These are phyloP conservation scores for Drosophila bipectinata DNA, from an alignment of 1,140 invertebrate species.

Conservation along the genomic window DNA sequence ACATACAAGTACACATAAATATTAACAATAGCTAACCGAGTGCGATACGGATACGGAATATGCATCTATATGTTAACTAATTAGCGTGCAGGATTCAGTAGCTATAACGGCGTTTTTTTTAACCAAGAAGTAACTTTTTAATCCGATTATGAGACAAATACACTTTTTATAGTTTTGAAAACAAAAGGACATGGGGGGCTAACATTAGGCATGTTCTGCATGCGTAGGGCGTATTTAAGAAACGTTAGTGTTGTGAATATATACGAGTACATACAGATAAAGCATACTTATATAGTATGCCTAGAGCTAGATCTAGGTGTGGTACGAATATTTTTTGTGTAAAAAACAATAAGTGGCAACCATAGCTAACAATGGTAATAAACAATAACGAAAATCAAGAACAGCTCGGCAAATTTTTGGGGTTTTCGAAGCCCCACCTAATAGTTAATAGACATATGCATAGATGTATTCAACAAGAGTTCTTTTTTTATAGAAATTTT, in stretches of 20 bases:
- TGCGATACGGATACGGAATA: conserved; percentile 41
- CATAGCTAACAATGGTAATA: conserved; percentile 46
- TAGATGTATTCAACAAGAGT: conserved; percentile 29
- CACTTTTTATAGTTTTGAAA: conserved; percentile 45
- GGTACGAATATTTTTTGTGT: conserved; percentile 51
- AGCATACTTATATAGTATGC: conserved; percentile 13
- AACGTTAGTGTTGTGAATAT: conserved; percentile 81
- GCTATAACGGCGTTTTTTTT: conserved; percentile 42
- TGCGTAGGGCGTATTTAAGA: conserved; percentile 60
- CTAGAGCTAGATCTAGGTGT: conserved; percentile 31
- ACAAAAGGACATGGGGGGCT: neutral
- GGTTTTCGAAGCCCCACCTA: conserved; percentile 15
- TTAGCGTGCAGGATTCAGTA: conserved; percentile 52
- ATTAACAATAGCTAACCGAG: conserved; percentile 29
- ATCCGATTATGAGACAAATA: conserved; percentile 12
- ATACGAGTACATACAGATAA: conserved; percentile 50
- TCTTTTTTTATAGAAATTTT: conserved; percentile 73
- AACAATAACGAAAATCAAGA: conserved; percentile 23
- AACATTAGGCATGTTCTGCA: conserved; percentile 32
- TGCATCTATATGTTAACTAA: conserved; percentile 69
- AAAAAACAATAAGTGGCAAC: conserved; percentile 43
- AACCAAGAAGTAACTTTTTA: conserved; percentile 44
- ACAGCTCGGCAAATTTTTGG: conserved; percentile 17
- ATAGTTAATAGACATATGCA: conserved; percentile 21
- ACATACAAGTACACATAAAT: conserved; percentile 25